Percentiles rank a stretch among this genome's conserved stretches.
These are phyloP conservation scores for Helicoverpa armigera DNA, from an alignment of 1,140 invertebrate genomes.

Conservation along the genomic window DNA sequence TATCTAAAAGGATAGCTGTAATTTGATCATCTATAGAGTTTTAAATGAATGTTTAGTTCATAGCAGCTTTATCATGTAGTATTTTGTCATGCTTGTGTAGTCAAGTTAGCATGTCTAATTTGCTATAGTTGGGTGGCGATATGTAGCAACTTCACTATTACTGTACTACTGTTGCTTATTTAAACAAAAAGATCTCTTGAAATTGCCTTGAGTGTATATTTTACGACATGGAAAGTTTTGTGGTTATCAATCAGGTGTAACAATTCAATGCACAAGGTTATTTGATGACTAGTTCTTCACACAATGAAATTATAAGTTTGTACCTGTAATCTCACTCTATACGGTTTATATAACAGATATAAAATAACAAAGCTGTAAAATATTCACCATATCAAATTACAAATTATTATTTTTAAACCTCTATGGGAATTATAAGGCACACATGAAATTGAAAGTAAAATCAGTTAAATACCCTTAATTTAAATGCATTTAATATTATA, in stretches of 20 bases:
- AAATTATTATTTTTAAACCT: conserved; percentile 24
- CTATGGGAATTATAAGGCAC: not conserved
- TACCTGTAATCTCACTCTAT: not conserved
- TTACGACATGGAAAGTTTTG: conserved; percentile 34
- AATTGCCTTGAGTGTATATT: conserved; percentile 22
- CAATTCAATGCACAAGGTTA: conserved; percentile 26
- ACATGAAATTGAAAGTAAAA: too few species aligned
- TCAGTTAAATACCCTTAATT: not conserved
- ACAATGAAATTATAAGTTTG: not conserved
- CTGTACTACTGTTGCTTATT: conserved; percentile 15
- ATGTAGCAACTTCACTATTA: conserved; percentile 4
- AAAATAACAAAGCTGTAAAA: not conserved
- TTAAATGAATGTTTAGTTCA: not conserved
- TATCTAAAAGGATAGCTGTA: conserved; percentile 11
- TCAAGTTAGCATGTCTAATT: conserved; percentile 46
- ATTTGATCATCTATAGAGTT: conserved; percentile 3
- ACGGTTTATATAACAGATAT: conserved; percentile 7
- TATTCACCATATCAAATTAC: conserved; percentile 38
- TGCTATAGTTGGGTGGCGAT: conserved; percentile 34
- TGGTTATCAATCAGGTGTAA: conserved; percentile 4
- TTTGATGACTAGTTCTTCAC: not conserved
- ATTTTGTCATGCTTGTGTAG: conserved; percentile 47
- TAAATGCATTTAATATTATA: too few species aligned
- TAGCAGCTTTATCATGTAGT: conserved; percentile 7
- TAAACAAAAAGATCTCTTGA: conserved; percentile 32